Percentiles rank a stretch among this genome's conserved stretches.
phyloP scores from a whole-genome alignment of 2,113 vertebrate genomes.

The Falcunculus frontatus region DNA sequence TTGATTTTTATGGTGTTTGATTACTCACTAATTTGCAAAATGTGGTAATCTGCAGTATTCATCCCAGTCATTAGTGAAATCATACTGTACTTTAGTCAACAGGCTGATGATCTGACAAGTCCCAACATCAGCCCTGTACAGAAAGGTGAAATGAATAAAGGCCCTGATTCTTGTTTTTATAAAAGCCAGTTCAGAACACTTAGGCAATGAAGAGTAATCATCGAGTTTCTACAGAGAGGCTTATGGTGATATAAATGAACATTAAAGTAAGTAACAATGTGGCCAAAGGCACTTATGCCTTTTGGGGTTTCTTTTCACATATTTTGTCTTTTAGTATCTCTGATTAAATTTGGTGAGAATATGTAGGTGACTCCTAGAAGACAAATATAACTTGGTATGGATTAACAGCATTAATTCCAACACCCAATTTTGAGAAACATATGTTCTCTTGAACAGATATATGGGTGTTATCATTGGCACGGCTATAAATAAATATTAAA shows the following conservation, averaged over 20 bases:
- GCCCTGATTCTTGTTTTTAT: neutral
- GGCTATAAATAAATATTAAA: constrained; percentile 11
- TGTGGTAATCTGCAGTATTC: constrained; percentile 32
- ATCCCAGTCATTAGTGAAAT: constrained; percentile 49
- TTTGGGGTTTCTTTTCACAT: neutral
- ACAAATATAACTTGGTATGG: neutral
- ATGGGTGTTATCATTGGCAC: constrained; percentile 1
- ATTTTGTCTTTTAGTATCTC: neutral
- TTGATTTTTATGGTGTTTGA: constrained; percentile 57
- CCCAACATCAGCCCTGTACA: neutral
- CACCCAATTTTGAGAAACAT: constrained; percentile 9
- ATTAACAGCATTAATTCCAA: neutral
- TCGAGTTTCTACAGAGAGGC: neutral
- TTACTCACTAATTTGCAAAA: constrained; percentile 61
- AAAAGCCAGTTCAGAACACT: neutral
- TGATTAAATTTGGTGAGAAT: neutral
- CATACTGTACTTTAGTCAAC: constrained; percentile 27
- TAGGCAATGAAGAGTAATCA: neutral
- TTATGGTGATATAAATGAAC: neutral
- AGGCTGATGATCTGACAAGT: constrained; percentile 32
- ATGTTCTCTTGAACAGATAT: constrained; percentile 10
- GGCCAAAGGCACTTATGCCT: neutral
- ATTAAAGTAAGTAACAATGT: neutral
- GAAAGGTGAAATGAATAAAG: neutral
- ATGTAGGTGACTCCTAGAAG: constrained; percentile 19